These are phyloP conservation scores for Galago senegalensis DNA, from an alignment of 2,797 vertebrate genomes.

Conservation along the genomic window DNA sequence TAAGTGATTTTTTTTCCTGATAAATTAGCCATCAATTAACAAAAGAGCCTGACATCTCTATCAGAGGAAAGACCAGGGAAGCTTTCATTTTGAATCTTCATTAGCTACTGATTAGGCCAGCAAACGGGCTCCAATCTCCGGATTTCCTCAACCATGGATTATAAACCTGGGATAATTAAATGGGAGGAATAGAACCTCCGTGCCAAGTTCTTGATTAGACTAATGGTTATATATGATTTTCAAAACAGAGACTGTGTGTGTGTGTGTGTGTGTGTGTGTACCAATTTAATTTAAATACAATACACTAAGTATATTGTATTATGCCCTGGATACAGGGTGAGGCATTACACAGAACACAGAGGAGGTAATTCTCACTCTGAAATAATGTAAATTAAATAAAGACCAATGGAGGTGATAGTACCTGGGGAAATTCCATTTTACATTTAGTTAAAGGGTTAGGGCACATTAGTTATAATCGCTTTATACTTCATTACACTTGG, in stretches of 20 bases:
- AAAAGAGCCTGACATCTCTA: slow-evolving; percentile 20
- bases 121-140: background rate
- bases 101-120: slow-evolving; percentile 76
- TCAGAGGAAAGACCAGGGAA: slow-evolving; percentile 60
- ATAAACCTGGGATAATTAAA: slow-evolving; percentile 77
- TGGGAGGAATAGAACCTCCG: slow-evolving; percentile 50
- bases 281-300: slow-evolving; percentile 72
- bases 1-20: slow-evolving; percentile 69
- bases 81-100: slow-evolving; percentile 74
- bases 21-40: slow-evolving; percentile 59
- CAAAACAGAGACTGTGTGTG: background rate
- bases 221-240: slow-evolving; percentile 66
- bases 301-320: slow-evolving; percentile 9
- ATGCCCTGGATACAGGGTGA: background rate
- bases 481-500: slow-evolving; percentile 30
- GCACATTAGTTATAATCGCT: slow-evolving; percentile 27
- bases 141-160: slow-evolving; percentile 72
- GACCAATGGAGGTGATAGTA: background rate
- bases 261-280: background rate
- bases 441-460: slow-evolving; percentile 43
- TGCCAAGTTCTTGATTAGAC: slow-evolving; percentile 59
- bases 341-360: background rate
- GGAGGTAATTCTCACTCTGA: background rate
- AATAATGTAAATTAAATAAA: slow-evolving; percentile 34
- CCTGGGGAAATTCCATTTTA: background rate